Conservation (phyloP, 1,140 invertebrate species). For the Marisa cornuarietis region DNA sequence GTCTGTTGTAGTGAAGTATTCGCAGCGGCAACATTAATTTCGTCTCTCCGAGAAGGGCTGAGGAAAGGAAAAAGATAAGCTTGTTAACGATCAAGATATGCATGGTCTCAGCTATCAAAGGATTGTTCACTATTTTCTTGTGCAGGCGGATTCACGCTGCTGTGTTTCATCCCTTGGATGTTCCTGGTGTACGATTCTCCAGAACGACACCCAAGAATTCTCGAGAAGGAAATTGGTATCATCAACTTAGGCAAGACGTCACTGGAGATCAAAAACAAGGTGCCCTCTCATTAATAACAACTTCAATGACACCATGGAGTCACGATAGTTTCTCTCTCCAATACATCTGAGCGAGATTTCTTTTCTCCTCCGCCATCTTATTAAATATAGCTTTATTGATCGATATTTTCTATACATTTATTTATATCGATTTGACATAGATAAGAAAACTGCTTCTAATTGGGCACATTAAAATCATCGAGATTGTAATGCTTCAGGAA, state of each 20-base stretch:
- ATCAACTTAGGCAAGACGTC: slow-evolving; percentile 10
- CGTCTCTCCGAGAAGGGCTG: too few species aligned
- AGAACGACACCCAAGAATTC: slow-evolving; percentile 27
- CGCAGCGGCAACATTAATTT: too few species aligned
- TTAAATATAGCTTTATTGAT: neutral
- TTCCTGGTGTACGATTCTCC: slow-evolving; percentile 34
- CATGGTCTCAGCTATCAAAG: too few species aligned
- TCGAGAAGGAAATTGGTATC: slow-evolving; percentile 23
- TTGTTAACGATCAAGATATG: too few species aligned
- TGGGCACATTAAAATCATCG: too few species aligned
- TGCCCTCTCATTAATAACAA: neutral
- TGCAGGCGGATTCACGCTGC: slow-evolving; percentile 26
- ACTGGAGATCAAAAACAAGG: neutral
- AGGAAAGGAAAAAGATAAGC: too few species aligned
- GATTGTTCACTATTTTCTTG: neutral
- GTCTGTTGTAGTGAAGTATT: too few species aligned
- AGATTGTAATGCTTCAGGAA: too few species aligned
- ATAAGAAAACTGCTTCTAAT: too few species aligned
- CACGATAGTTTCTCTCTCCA: neutral
- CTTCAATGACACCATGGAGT: neutral
- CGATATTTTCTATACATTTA: neutral
- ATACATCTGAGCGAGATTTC: neutral
- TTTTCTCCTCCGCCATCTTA: neutral
- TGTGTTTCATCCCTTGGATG: slow-evolving; percentile 29
- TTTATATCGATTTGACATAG: neutral